A percentile compares a stretch with the other conserved stretches of the same genome.
These are phyloP conservation scores for Palaemon carinicauda DNA, from an alignment of 1,140 invertebrate species.

Conservation along the genomic window DNA sequence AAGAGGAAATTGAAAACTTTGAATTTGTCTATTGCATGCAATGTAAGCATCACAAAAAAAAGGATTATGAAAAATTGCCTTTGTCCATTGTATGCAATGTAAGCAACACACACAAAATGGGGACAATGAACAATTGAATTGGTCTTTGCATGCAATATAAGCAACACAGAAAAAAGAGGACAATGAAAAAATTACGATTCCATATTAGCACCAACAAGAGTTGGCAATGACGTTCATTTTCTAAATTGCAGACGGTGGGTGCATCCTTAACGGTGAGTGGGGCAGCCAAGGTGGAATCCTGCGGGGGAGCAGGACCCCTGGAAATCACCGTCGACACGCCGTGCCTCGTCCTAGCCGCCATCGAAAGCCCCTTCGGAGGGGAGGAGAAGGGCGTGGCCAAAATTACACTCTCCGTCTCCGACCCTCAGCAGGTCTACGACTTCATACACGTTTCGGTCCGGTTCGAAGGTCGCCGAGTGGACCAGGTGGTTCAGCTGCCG, in stretches of 20 bases:
- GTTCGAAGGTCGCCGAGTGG: background rate
- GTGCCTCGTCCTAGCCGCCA: slow-evolving; percentile 9
- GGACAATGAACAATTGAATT: no score
- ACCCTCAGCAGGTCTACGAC: slow-evolving; percentile 29
- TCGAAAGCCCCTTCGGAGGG: background rate
- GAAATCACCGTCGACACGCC: background rate
- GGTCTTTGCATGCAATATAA: no score
- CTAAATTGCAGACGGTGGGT: background rate
- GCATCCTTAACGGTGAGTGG: background rate
- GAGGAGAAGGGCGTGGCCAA: background rate
- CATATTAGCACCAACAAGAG: no score
- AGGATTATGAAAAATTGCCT: no score
- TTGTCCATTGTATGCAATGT: background rate
- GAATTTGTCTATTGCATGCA: no score
- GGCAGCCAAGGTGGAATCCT: background rate
- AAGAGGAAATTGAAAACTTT: no score
- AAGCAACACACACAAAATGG: background rate
- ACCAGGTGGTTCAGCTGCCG: background rate
- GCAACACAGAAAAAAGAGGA: background rate
- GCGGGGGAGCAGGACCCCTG: background rate
- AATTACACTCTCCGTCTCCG: background rate
- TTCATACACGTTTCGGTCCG: background rate
- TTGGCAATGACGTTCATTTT: background rate
- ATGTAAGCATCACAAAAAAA: no score
- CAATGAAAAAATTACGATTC: background rate